Conservation (phyloP, 2,113 vertebrate species). For the Tenebrosternarchus preto region DNA sequence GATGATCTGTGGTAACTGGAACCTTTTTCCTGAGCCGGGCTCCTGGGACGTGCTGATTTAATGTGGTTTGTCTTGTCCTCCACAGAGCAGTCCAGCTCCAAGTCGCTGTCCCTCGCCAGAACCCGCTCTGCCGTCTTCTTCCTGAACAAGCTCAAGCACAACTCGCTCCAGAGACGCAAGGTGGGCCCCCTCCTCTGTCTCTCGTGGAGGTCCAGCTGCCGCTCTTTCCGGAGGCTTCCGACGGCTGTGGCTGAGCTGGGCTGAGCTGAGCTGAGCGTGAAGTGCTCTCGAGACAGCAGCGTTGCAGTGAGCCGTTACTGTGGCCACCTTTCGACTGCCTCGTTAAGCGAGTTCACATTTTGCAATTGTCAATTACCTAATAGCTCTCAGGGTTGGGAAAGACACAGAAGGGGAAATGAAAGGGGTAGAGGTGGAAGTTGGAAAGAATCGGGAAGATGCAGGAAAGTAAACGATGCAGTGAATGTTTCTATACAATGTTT, state of each 20-base stretch:
- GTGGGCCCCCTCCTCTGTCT: slow-evolving; percentile 51
- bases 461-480: no score
- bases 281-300: not conserved
- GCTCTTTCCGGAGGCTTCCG: not conserved
- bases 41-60: no score
- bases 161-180: slow-evolving; percentile 78
- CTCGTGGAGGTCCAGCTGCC: slow-evolving; percentile 25
- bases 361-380: not conserved
- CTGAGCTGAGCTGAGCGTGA: slow-evolving; percentile 22
- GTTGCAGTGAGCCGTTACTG: not conserved
- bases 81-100: slow-evolving; percentile 48
- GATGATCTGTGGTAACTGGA: no score
- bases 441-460: no score
- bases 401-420: no score
- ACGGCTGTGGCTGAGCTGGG: not conserved
- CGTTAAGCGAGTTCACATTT: not conserved
- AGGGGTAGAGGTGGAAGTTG: no score
- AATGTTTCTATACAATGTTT: no score
- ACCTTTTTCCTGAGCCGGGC: no score
- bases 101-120: slow-evolving; percentile 58
- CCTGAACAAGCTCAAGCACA: slow-evolving; percentile 89
- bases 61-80: not conserved
- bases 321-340: not conserved
- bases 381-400: no score
- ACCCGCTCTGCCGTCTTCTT: slow-evolving; percentile 81